A percentile compares a stretch with the other conserved stretches of the same genome.
phyloP scores from a whole-genome alignment of 2,888 invertebrate genomes.

The Aleiodes alternator region DNA sequence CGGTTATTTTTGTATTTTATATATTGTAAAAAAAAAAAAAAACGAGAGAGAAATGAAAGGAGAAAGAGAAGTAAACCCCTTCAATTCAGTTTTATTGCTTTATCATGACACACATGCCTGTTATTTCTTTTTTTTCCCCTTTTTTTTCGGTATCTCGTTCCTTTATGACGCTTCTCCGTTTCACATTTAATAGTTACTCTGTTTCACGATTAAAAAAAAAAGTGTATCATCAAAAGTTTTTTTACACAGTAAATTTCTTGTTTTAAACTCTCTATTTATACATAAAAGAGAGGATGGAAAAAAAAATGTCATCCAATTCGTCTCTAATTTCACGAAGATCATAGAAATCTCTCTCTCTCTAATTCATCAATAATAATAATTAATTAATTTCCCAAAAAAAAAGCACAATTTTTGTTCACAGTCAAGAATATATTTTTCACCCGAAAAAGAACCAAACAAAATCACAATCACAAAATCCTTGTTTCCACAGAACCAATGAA shows the following conservation, averaged over 20 bases:
- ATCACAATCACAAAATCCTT: constrained; percentile 25
- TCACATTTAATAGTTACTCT: constrained; percentile 26
- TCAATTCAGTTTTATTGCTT: constrained; percentile 32
- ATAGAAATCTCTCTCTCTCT: too few relatives aligned
- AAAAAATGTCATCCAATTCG: too few relatives aligned
- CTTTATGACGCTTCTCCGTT: constrained; percentile 8
- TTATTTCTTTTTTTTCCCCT: neutral
- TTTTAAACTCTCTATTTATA: too few relatives aligned
- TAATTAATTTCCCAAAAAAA: too few relatives aligned
- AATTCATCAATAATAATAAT: too few relatives aligned
- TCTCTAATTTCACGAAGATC: too few relatives aligned
- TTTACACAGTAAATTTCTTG: too few relatives aligned
- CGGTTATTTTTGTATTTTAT: neutral
- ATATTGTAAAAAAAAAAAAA: too few relatives aligned
- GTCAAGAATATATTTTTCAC: neutral
- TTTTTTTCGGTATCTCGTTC: constrained; percentile 30
- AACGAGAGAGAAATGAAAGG: too few relatives aligned
- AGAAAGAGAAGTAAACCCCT: too few relatives aligned
- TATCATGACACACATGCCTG: constrained; percentile 25
- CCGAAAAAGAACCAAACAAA: neutral
- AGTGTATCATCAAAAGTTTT: neutral
- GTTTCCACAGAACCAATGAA: neutral
- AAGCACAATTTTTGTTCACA: constrained; percentile 8
- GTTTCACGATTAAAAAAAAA: constrained; percentile 34
- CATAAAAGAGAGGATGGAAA: too few relatives aligned